phyloP scores from a whole-genome alignment of 1,140 invertebrate species.

The Trinorchestia longiramus region DNA sequence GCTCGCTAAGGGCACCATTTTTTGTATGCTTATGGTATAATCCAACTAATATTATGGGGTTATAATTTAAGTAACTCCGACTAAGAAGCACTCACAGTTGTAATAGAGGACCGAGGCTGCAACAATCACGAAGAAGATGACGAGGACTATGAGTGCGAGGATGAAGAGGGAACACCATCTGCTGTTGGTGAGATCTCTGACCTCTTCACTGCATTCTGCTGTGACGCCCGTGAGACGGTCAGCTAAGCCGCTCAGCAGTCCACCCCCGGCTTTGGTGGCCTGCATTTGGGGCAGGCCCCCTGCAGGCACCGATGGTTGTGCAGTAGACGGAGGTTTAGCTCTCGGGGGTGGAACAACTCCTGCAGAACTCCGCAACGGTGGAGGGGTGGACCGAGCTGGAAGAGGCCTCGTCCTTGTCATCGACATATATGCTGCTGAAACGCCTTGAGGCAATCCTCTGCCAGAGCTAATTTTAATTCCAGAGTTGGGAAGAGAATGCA shows the following conservation, averaged over 20 bases:
- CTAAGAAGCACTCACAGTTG: conserved; percentile 31
- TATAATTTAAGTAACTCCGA: too few species aligned
- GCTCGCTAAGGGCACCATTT: too few species aligned
- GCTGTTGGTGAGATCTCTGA: conserved; percentile 38
- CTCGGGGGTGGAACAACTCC: background rate
- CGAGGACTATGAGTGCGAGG: background rate
- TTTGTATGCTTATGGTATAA: too few species aligned
- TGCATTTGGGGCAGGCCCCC: background rate
- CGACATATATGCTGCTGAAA: background rate
- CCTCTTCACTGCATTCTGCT: background rate
- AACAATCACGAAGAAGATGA: conserved; percentile 21
- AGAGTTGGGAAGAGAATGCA: background rate
- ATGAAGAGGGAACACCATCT: conserved; percentile 41
- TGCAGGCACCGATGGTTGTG: background rate
- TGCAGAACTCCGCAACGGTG: background rate
- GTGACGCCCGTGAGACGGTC: conserved; percentile 38
- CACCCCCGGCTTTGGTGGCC: background rate
- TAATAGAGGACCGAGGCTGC: conserved; percentile 31
- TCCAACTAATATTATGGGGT: too few species aligned
- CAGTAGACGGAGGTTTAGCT: background rate
- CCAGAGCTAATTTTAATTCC: background rate
- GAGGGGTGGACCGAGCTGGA: background rate
- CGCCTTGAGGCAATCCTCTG: background rate
- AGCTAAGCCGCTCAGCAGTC: background rate
- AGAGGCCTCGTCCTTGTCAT: background rate